phyloP scores from a whole-genome alignment of 2,888 invertebrate species.

The Limnephilus auricula region DNA sequence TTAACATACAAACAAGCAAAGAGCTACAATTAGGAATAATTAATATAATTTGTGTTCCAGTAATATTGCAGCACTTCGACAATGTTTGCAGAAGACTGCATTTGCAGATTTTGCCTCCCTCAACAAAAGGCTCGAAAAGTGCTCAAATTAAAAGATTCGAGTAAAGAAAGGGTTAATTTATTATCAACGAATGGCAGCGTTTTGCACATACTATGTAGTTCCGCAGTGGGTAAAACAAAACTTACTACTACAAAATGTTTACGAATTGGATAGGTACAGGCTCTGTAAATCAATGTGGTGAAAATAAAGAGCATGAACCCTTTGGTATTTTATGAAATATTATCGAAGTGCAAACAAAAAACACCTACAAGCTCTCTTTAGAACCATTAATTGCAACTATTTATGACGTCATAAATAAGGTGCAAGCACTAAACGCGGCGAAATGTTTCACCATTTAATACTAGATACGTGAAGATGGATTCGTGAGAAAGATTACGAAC shows the following conservation, averaged over 20 bases:
- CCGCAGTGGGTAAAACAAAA: too few relatives aligned
- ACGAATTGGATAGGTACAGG: too few relatives aligned
- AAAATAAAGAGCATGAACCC: not conserved
- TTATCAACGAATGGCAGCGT: too few relatives aligned
- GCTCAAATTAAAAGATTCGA: not conserved
- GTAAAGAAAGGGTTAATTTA: too few relatives aligned
- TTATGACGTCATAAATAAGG: not conserved
- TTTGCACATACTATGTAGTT: too few relatives aligned
- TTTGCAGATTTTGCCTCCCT: not conserved
- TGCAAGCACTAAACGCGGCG: not conserved
- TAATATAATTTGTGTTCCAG: not conserved
- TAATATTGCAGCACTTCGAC: too few relatives aligned
- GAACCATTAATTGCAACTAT: not conserved
- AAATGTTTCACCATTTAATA: not conserved
- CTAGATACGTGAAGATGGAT: not conserved
- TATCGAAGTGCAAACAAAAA: not conserved
- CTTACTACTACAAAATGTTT: too few relatives aligned
- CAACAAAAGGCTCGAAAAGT: not conserved
- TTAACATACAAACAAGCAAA: not conserved
- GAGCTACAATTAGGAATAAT: not conserved
- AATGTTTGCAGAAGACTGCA: not conserved
- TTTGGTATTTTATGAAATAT: not conserved
- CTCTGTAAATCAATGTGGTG: not conserved
- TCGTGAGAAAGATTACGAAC: conserved; percentile 35
- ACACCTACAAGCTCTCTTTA: not conserved